These are phyloP conservation scores for Labroides dimidiatus DNA, from an alignment of 2,797 vertebrate genomes.

Conservation along the genomic window DNA sequence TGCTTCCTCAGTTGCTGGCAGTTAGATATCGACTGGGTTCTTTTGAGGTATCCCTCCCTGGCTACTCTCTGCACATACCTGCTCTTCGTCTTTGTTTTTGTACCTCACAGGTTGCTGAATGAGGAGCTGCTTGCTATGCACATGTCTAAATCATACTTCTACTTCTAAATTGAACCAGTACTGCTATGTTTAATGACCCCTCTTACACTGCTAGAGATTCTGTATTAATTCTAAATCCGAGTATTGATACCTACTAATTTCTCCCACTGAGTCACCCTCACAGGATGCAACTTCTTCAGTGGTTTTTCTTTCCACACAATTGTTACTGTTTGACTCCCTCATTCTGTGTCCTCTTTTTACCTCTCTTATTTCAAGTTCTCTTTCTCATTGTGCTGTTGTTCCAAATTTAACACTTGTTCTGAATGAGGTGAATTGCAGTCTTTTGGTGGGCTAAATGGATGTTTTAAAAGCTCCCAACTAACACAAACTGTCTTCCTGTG, in stretches of 20 bases:
- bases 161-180: neutral
- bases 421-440: no score
- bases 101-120: neutral
- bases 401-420: no score
- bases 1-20: neutral
- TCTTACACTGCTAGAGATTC: neutral
- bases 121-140: neutral
- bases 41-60: neutral
- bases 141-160: neutral
- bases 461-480: no score
- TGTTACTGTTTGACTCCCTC: neutral
- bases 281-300: neutral
- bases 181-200: neutral
- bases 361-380: no score
- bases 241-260: neutral
- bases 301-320: neutral
- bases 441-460: no score
- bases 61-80: conserved; percentile 9
- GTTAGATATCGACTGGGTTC: neutral
- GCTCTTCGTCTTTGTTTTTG: neutral
- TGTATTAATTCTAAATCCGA: neutral
- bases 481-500: no score
- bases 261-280: neutral
- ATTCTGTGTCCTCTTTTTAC: neutral
- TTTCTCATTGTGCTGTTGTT: no score